Conservation (phyloP, 2,797 vertebrate genomes). For the Acropternis orthonyx region DNA sequence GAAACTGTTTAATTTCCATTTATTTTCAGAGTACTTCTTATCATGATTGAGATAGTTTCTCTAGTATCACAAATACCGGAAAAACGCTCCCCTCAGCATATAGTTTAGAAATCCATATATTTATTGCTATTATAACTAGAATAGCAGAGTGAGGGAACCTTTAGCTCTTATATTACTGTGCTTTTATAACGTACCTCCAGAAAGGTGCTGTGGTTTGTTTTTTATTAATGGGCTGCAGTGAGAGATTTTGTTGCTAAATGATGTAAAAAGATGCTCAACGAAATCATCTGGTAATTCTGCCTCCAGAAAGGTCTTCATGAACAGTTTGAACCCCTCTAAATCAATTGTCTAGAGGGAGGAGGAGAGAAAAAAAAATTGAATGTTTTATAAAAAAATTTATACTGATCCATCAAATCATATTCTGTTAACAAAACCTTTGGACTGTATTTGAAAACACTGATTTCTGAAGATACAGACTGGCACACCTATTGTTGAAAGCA, state of each 20-base stretch:
- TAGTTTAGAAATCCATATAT: background rate
- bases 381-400: background rate
- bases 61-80: background rate
- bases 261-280: slow-evolving; percentile 89
- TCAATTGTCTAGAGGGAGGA: slow-evolving; percentile 83
- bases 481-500: background rate
- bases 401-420: background rate
- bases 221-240: slow-evolving; percentile 84
- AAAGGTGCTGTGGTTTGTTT: slow-evolving; percentile 81
- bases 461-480: background rate
- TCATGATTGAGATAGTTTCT: background rate
- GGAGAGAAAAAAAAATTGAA: background rate
- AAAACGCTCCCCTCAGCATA: background rate
- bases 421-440: background rate
- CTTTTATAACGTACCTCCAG: slow-evolving; percentile 81
- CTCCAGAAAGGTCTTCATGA: slow-evolving; percentile 95
- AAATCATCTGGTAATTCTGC: slow-evolving; percentile 90
- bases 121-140: background rate
- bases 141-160: background rate
- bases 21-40: background rate
- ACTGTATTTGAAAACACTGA: background rate
- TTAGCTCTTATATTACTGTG: background rate
- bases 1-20: background rate
- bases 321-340: slow-evolving; percentile 92
- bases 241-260: slow-evolving; percentile 88